phyloP scores from a whole-genome alignment of 2,113 vertebrate genomes.

The Xenopus laevis region DNA sequence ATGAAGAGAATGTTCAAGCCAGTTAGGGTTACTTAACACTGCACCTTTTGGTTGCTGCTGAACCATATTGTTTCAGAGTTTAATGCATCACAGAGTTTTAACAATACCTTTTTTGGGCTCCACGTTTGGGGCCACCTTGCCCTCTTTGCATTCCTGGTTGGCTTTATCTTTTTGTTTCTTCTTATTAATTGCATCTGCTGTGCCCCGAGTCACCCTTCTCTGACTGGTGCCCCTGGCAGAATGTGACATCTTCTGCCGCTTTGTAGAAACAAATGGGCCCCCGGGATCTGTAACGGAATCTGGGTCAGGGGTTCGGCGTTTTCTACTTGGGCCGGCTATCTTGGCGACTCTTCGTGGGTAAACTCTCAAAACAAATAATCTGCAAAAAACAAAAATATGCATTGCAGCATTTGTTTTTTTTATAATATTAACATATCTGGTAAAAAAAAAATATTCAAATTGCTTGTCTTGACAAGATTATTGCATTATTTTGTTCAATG shows the following conservation, averaged over 20 bases:
- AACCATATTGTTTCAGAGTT: no score
- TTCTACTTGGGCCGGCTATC: slow-evolving; percentile 98
- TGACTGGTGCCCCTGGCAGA: slow-evolving; percentile 67
- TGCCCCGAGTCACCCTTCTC: slow-evolving; percentile 67
- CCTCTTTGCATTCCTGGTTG: slow-evolving; percentile 93
- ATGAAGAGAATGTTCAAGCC: no score
- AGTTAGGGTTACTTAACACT: no score
- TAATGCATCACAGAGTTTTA: no score
- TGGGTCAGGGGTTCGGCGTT: slow-evolving; percentile 95
- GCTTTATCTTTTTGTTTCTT: slow-evolving; percentile 95
- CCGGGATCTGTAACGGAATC: slow-evolving; percentile 87
- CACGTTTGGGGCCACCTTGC: slow-evolving; percentile 64
- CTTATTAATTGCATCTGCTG: slow-evolving; percentile 77
- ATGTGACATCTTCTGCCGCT: slow-evolving; percentile 88
- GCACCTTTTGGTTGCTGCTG: no score
- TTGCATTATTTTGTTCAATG: no score
- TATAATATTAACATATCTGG: no score
- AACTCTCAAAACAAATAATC: slow-evolving; percentile 80
- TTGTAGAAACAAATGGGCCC: slow-evolving; percentile 82
- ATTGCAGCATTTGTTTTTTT: no score
- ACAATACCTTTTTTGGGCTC: slow-evolving; percentile 68
- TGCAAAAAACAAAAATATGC: slow-evolving; percentile 38
- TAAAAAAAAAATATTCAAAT: no score
- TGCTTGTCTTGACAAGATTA: no score
- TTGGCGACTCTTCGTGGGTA: slow-evolving; percentile 91